Percentiles rank a stretch among this genome's conserved stretches.
Evolutionary conservation across 2,797 vertebrate genomes (phyloP).

Genomic region (Gymnoscopelus braueri): DNA sequence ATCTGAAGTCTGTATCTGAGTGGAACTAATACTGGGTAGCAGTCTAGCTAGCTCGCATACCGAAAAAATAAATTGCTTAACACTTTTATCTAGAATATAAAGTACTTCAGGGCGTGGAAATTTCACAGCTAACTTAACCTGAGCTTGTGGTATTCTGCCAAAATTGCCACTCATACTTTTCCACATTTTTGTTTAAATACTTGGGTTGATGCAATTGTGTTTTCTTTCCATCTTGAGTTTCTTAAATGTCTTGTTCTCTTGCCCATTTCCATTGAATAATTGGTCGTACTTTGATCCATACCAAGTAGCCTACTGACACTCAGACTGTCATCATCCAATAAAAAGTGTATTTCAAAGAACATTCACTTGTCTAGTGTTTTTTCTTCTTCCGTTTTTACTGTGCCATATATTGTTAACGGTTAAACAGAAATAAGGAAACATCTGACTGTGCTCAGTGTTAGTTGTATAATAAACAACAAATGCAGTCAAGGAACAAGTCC

Average conservation of each 20-base stretch:
- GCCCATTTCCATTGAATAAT: constrained; percentile 59
- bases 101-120: constrained; percentile 21
- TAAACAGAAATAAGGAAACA: too few species aligned
- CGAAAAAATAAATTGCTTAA: constrained; percentile 49
- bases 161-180: constrained; percentile 26
- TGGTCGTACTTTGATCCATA: constrained; percentile 68
- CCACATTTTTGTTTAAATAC: constrained; percentile 32
- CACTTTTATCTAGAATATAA: constrained; percentile 39
- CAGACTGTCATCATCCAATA: constrained; percentile 77
- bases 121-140: constrained; percentile 42
- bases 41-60: constrained; percentile 52
- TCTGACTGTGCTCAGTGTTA: too few species aligned
- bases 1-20: constrained; percentile 21
- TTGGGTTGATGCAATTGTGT: constrained; percentile 23
- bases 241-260: constrained; percentile 53
- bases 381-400: neutral
- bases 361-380: neutral
- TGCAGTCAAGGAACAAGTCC: too few species aligned
- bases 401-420: too few species aligned
- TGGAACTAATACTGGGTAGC: constrained; percentile 36
- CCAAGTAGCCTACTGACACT: constrained; percentile 66
- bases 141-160: constrained; percentile 58
- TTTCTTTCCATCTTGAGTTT: constrained; percentile 40
- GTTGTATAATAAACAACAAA: too few species aligned
- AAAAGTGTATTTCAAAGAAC: constrained; percentile 78